Conservation (phyloP, 1,140 invertebrate species). For the Drosophila nasuta region DNA sequence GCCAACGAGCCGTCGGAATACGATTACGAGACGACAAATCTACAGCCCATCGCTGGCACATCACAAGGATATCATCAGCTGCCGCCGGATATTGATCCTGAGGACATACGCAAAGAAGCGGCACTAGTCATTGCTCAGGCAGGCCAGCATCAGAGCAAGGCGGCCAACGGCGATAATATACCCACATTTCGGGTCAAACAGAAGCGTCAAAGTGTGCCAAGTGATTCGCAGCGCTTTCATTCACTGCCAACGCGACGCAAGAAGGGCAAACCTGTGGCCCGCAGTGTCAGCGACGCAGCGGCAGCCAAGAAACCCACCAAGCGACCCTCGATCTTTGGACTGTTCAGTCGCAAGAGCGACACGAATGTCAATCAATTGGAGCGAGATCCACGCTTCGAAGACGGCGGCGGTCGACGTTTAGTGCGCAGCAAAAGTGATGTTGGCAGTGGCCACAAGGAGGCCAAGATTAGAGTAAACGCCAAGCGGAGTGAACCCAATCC, state of each 20-base stretch:
- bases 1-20: slow-evolving; percentile 66
- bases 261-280: slow-evolving; percentile 75
- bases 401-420: slow-evolving; percentile 73
- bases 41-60: slow-evolving; percentile 53
- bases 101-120: slow-evolving; percentile 81
- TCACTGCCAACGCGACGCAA: slow-evolving; percentile 79
- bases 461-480: slow-evolving; percentile 1
- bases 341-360: slow-evolving; percentile 86
- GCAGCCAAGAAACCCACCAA: slow-evolving; percentile 82
- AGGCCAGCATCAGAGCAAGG: slow-evolving; percentile 80
- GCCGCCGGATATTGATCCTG: slow-evolving; percentile 77
- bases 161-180: slow-evolving; percentile 80
- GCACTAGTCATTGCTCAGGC: slow-evolving; percentile 81
- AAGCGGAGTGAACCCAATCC: slow-evolving; percentile 11
- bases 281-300: slow-evolving; percentile 86
- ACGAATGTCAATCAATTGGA: slow-evolving; percentile 68
- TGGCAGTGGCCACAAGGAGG: slow-evolving; percentile 68
- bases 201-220: slow-evolving; percentile 67
- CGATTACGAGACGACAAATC: slow-evolving; percentile 73
- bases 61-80: slow-evolving; percentile 72
- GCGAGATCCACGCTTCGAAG: slow-evolving; percentile 74
- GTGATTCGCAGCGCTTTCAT: slow-evolving; percentile 70
- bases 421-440: slow-evolving; percentile 90
- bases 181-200: slow-evolving; percentile 67
- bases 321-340: slow-evolving; percentile 86